These are phyloP conservation scores for Elachura formosa DNA, from an alignment of 2,113 vertebrate species.

Conservation along the genomic window DNA sequence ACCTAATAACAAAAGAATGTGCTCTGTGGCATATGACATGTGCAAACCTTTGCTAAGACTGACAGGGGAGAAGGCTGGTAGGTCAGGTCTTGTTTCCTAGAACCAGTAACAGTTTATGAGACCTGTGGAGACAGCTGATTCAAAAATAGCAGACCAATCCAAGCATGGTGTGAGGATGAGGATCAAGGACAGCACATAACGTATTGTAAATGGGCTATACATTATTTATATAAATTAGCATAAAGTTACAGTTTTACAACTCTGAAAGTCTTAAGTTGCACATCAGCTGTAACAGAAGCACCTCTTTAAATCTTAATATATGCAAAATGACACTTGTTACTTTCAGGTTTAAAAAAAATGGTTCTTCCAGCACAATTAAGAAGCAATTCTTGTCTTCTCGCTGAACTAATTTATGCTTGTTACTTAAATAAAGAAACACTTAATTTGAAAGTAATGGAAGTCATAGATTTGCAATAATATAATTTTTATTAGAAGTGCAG, in stretches of 20 bases:
- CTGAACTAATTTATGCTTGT: neutral
- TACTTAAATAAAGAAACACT: neutral
- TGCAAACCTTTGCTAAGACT: neutral
- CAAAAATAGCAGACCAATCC: conserved; percentile 1
- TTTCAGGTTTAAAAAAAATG: neutral
- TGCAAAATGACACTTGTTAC: conserved; percentile 38
- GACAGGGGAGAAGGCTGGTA: neutral
- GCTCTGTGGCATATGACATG: neutral
- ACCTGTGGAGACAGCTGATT: neutral
- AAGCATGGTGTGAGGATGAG: neutral
- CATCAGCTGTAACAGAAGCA: conserved; percentile 1
- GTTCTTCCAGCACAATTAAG: conserved; percentile 3
- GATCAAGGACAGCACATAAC: neutral
- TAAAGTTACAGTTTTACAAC: conserved; percentile 49
- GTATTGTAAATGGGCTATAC: neutral
- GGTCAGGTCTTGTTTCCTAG: neutral
- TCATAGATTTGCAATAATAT: neutral
- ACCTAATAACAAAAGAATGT: neutral
- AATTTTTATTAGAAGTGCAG: neutral
- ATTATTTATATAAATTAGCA: conserved; percentile 52
- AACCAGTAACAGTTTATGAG: neutral
- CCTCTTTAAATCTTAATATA: conserved; percentile 55
- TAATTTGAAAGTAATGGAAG: neutral
- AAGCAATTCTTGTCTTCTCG: neutral
- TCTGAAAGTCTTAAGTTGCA: conserved; percentile 46